These are phyloP conservation scores for Drosophila meridiana DNA, from an alignment of 2,888 invertebrate species.

Conservation along the genomic window DNA sequence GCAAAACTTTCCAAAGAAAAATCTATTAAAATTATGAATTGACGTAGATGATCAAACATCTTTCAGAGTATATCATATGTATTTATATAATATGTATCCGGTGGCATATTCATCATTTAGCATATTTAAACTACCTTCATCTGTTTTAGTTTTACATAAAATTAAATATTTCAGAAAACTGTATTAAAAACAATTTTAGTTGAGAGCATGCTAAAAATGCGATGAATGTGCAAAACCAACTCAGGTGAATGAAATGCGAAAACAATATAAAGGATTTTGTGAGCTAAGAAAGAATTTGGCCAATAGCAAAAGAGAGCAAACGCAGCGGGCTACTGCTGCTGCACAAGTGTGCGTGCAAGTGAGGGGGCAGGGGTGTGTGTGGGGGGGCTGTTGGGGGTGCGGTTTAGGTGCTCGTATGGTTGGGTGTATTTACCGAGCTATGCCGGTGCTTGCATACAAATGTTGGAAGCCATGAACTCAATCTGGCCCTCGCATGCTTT, in stretches of 20 bases:
- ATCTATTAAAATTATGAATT: neutral
- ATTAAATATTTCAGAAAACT: neutral
- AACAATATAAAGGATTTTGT: constrained; percentile 70
- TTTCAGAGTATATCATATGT: neutral
- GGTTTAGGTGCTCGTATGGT: constrained; percentile 4
- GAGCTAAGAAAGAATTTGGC: constrained; percentile 48
- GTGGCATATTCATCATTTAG: too few species aligned
- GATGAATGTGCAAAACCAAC: constrained; percentile 31
- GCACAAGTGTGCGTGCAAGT: constrained; percentile 13
- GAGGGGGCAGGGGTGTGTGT: neutral
- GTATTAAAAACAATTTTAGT: neutral
- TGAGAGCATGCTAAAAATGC: constrained; percentile 10
- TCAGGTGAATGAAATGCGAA: constrained; percentile 42
- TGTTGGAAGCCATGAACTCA: constrained; percentile 22
- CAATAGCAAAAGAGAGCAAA: constrained; percentile 29
- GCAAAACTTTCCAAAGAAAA: neutral
- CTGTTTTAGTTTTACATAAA: neutral
- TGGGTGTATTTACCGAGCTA: constrained; percentile 37
- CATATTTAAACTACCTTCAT: neutral
- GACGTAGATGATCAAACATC: neutral
- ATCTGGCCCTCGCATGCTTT: constrained; percentile 14
- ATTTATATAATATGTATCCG: too few species aligned
- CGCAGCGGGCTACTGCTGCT: constrained; percentile 33
- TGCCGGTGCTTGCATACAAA: constrained; percentile 50
- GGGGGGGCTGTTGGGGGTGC: neutral